Conservation (phyloP, 2,888 invertebrate species). For the Creontiades dilutus region DNA sequence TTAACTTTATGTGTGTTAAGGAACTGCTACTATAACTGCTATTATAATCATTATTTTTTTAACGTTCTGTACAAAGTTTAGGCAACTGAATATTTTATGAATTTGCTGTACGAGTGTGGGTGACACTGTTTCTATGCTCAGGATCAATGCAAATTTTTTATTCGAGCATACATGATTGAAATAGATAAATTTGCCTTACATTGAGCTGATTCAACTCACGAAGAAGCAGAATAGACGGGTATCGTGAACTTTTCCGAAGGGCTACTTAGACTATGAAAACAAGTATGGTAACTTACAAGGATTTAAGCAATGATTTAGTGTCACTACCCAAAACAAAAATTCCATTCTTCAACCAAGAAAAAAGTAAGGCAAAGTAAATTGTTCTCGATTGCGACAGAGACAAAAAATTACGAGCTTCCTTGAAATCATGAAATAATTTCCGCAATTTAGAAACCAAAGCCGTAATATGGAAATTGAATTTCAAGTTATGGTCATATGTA, state of each 20-base stretch:
- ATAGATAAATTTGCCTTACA: conserved; percentile 38
- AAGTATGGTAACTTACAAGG: neutral
- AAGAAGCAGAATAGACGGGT: conserved; percentile 23
- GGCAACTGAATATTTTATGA: conserved; percentile 36
- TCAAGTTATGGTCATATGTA: conserved; percentile 49
- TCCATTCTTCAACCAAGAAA: conserved; percentile 45
- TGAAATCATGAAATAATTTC: conserved; percentile 57
- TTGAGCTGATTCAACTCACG: conserved; percentile 55
- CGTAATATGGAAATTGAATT: conserved; percentile 55
- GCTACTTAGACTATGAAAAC: conserved; percentile 34
- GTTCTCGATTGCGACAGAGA: conserved; percentile 31
- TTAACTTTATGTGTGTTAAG: conserved; percentile 27
- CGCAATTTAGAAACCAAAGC: conserved; percentile 51
- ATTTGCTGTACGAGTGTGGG: neutral
- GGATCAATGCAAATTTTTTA: conserved; percentile 48
- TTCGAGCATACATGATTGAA: conserved; percentile 34
- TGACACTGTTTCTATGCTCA: conserved; percentile 35
- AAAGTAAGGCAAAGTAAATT: conserved; percentile 41
- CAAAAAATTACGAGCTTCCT: conserved; percentile 52
- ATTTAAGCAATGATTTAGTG: neutral
- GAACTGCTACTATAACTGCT: conserved; percentile 9
- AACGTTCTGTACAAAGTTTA: conserved; percentile 30
- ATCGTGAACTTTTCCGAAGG: no score
- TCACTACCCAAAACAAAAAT: conserved; percentile 39
- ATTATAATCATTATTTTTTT: conserved; percentile 42